Evolutionary conservation across 2,888 invertebrate genomes (phyloP), one percentile per base, ranked within the genome.

Genomic region (Cheilosia vernalis): DNA sequence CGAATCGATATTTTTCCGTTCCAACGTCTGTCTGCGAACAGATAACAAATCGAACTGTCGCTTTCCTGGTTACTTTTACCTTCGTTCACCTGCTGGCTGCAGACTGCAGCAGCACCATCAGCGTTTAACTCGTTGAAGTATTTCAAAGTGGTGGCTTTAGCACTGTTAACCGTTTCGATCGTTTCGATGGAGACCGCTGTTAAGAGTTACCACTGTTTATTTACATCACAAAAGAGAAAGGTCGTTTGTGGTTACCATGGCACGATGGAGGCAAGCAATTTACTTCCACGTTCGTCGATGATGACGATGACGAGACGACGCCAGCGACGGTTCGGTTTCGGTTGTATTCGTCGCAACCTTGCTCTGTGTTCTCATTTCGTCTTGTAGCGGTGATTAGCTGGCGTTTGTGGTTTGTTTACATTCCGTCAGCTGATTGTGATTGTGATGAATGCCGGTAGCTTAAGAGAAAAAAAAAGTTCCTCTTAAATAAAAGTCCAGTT

Each of bases 61-160:
- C 81, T 85, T 81, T 85, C 81, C 76, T 85, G 81, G 81, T 77
- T 85, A 85, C 85, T 85, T 81, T 85, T 85, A 85, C 85, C 85
- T 85, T 85, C 85, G 76, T 77, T 85, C 72, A 70, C 80, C 77
- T 85, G 84, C 47, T 37, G 17, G 44, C 70, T 74, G 49, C 74
- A 69, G 56, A 67, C 60, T 63, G 47, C 58, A 58, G 15, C 27
- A 44, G 17, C 47, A 55, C 27, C 60, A 67, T 63, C 19, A 69
- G 42, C 49, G 30, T 55, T 66, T 78, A 73, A 56, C 78, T 78
- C 44, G 51, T 53, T 77, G 42, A 61, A 60, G 44, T 40, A 61
- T 47, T 55, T 51, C 58, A 78, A 64, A 67, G 55, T 69, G 69
- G 66, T 58, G 33, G 44, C 17, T 55, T 60, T 69, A 85, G 72